Evolutionary conservation across 2,113 vertebrate genomes (phyloP).

Genomic region (Bucco capensis): DNA sequence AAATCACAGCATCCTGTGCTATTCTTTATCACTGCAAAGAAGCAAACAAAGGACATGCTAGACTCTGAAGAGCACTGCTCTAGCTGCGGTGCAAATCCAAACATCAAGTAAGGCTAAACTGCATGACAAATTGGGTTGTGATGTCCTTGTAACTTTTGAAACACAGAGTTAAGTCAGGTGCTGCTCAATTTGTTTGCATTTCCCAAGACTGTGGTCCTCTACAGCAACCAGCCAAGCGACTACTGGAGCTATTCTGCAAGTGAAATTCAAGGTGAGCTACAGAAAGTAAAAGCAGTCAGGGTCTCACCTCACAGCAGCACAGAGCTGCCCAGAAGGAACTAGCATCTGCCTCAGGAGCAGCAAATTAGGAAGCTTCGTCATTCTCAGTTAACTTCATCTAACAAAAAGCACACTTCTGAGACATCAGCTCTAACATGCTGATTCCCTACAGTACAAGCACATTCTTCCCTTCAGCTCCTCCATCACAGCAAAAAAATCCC

Average conservation of each 20-base stretch:
- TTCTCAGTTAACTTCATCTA: background rate
- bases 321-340: background rate
- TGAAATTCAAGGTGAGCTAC: background rate
- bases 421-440: background rate
- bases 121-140: background rate
- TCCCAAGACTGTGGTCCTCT: background rate
- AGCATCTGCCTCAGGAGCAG: background rate
- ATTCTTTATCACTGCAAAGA: background rate
- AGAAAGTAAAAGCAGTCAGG: background rate
- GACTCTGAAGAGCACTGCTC: fast-evolving
- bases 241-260: background rate
- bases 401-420: background rate
- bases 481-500: background rate
- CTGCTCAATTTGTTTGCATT: background rate
- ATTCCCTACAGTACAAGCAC: background rate
- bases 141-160: background rate
- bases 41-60: background rate
- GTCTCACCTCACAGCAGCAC: background rate
- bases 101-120: background rate
- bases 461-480: background rate
- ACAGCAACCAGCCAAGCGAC: background rate
- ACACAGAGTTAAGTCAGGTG: background rate
- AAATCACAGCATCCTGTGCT: background rate
- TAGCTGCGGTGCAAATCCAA: background rate
- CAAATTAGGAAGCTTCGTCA: background rate